Evolutionary conservation across 2,797 vertebrate species (phyloP).

Genomic region (Sebastes goodei): DNA sequence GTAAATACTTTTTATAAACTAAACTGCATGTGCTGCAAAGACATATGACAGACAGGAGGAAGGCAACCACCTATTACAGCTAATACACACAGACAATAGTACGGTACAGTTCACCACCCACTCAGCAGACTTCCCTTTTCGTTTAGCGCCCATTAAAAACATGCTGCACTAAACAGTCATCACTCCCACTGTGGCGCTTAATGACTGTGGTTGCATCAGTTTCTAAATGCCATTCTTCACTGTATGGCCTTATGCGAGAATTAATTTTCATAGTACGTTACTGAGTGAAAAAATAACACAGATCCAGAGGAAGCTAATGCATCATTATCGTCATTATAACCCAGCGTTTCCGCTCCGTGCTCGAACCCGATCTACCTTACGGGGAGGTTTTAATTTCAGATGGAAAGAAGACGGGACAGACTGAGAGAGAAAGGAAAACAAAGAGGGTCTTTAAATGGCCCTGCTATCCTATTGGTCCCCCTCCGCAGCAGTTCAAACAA

Average conservation of each 20-base stretch:
- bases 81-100: conserved; percentile 29
- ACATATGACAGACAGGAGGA: background rate
- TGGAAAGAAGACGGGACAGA: conserved; percentile 31
- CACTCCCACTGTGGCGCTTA: conserved; percentile 44
- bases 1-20: conserved; percentile 32
- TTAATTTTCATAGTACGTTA: conserved; percentile 36
- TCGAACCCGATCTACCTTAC: conserved; percentile 10
- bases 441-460: conserved; percentile 74
- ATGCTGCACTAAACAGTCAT: conserved; percentile 47
- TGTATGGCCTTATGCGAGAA: conserved; percentile 22
- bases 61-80: conserved; percentile 17
- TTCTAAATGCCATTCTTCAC: conserved; percentile 16
- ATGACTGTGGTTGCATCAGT: conserved; percentile 31
- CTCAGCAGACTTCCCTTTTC: conserved; percentile 53
- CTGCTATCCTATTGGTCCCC: conserved; percentile 81
- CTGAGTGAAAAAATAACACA: conserved; percentile 13
- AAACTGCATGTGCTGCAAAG: background rate
- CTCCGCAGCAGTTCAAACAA: conserved; percentile 87
- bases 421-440: conserved; percentile 44
- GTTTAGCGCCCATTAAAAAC: conserved; percentile 56
- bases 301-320: conserved; percentile 33
- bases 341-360: conserved; percentile 24
- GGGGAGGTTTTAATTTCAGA: conserved; percentile 38
- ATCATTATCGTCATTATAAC: conserved; percentile 29
- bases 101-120: conserved; percentile 39